Percentiles rank a stretch among this genome's conserved stretches.
Evolutionary conservation across 2,797 vertebrate species (phyloP).

Genomic region (Phrynocephalus guinanensis): DNA sequence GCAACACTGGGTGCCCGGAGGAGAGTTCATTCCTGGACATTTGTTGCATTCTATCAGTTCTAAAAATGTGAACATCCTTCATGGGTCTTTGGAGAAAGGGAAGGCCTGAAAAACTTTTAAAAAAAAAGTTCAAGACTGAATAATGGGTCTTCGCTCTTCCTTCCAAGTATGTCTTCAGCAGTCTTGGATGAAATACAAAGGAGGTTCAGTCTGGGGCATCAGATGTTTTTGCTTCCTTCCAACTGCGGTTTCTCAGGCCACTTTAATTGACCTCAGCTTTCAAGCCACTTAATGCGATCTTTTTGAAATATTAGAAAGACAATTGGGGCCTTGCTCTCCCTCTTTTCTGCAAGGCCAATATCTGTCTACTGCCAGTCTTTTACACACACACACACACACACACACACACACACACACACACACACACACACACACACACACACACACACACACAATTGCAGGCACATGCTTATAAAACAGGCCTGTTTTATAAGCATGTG

Average conservation of each 20-base stretch:
- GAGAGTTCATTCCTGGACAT: neutral
- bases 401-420: too few species aligned
- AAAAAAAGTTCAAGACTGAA: constrained; percentile 1
- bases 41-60: neutral
- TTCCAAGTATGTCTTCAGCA: neutral
- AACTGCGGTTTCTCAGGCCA: neutral
- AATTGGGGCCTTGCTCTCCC: neutral
- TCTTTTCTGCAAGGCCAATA: constrained; percentile 9
- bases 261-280: constrained; percentile 2
- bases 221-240: neutral
- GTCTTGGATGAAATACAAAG: neutral
- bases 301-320: neutral
- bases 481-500: neutral
- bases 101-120: neutral
- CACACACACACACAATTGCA: too few species aligned
- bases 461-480: neutral
- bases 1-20: neutral
- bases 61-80: constrained; percentile 16
- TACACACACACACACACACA: neutral
- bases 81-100: constrained; percentile 12
- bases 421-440: too few species aligned
- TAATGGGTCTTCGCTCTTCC: neutral
- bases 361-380: neutral
- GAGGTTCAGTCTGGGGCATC: constrained; percentile 9
- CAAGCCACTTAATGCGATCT: constrained; percentile 6